A percentile compares a stretch with the other conserved stretches of the same genome.
Evolutionary conservation across 2,888 invertebrate genomes (phyloP).

Genomic region (Timandra comae): DNA sequence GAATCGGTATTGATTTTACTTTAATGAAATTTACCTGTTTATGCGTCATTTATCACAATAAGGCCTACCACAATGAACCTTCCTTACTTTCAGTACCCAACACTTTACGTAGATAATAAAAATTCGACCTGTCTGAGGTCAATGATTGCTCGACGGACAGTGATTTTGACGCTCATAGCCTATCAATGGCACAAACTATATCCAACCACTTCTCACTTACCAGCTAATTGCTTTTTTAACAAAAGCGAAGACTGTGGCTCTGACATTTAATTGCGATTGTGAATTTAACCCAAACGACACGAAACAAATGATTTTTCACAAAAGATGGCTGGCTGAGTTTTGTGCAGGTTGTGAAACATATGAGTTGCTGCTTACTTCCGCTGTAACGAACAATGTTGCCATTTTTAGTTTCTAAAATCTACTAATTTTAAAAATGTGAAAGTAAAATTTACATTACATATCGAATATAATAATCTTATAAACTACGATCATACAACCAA

Average conservation of each 20-base stretch:
- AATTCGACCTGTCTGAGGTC: conserved; percentile 73
- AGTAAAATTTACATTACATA: too few species aligned
- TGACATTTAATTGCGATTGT: conserved; percentile 92
- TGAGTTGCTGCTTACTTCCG: conserved; percentile 71
- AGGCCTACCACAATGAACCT: conserved; percentile 2
- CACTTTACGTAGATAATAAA: conserved; percentile 46
- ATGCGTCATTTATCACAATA: conserved; percentile 2
- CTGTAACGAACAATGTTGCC: conserved; percentile 41
- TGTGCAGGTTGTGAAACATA: conserved; percentile 75
- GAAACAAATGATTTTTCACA: conserved; percentile 83
- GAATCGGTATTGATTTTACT: conserved; percentile 64
- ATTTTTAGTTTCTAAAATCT: conserved; percentile 9
- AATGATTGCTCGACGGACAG: conserved; percentile 58
- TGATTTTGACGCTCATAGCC: conserved; percentile 47
- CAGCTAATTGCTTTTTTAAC: conserved; percentile 96
- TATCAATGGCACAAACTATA: conserved; percentile 39
- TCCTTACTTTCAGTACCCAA: conserved; percentile 14
- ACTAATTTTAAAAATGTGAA: not conserved
- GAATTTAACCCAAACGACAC: conserved; percentile 84
- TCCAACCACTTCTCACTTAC: conserved; percentile 74
- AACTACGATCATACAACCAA: too few species aligned
- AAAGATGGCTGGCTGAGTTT: conserved; percentile 84
- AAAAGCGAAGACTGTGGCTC: conserved; percentile 96
- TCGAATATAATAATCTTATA: too few species aligned
- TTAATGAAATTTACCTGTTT: conserved; percentile 18